These are phyloP conservation scores for Hoplodrina ambigua DNA, from an alignment of 2,888 invertebrate genomes.

Conservation along the genomic window DNA sequence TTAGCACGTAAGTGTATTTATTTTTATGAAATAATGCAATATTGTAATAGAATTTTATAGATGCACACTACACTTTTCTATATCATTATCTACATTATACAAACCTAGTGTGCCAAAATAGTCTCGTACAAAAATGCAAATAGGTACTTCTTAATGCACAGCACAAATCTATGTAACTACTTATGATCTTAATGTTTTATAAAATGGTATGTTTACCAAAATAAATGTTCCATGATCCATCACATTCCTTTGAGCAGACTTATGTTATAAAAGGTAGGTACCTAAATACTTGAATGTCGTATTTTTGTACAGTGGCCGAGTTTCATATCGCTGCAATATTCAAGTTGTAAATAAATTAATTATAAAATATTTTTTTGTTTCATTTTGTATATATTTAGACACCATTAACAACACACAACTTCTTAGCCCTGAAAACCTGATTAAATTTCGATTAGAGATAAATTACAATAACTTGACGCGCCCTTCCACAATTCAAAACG, in stretches of 20 bases:
- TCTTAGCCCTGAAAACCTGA: no score
- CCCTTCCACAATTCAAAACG: no score
- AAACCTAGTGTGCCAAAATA: slow-evolving; percentile 45
- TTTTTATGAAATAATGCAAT: neutral
- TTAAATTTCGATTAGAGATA: no score
- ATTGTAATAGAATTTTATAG: neutral
- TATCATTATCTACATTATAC: neutral
- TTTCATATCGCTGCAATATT: slow-evolving; percentile 83
- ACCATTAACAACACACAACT: neutral
- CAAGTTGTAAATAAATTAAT: slow-evolving; percentile 81
- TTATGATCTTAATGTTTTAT: neutral
- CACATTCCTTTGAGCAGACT: slow-evolving; percentile 80
- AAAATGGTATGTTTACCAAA: slow-evolving; percentile 24
- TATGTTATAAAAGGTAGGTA: slow-evolving; percentile 59
- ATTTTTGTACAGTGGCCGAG: slow-evolving; percentile 83
- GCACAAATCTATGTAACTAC: slow-evolving; percentile 41
- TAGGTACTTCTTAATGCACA: slow-evolving; percentile 8
- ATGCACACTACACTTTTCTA: neutral
- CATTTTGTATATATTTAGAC: slow-evolving; percentile 24
- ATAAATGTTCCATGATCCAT: slow-evolving; percentile 59
- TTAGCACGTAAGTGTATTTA: no score
- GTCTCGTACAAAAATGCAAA: slow-evolving; percentile 37
- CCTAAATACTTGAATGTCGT: slow-evolving; percentile 68
- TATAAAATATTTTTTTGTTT: slow-evolving; percentile 42
- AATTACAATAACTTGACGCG: no score